Base-by-base conservation (phyloP, 1,140 invertebrate genomes). In the Ostrea denselamellosa region DNA sequence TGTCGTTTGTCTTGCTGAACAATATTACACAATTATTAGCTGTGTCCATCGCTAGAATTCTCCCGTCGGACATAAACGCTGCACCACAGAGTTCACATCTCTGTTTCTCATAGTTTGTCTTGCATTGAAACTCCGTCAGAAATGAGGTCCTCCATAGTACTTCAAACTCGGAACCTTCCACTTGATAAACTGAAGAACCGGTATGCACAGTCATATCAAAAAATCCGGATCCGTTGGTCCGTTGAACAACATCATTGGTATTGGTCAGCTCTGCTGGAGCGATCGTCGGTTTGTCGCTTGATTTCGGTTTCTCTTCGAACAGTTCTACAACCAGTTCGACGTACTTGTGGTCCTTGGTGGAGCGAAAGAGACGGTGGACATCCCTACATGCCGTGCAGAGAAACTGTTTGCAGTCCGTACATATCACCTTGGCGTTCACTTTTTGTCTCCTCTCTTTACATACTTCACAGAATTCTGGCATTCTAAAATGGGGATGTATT, bases 21-120 rank as follows among this genome's bases (percentile, higher is more conserved):
- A 77, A 77, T 10, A 77, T 77, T 25, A 77, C 10, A 4, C 68
- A 77, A 77, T 77, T 77, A 28, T 77, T 77, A 25, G 68, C 68
- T 34, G 34, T 77, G 68, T 77, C 68, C 68, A 77, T 77, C 68
- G 68, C 68, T 28, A 77, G 68, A 77, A 77, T 77, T 77, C 68
- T 25, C 12, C 68, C 68, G 14, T 77, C 68, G 2, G 68, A 77
- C 22, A 77, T 77, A 28, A 77, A 77, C 14, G 68, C 68, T 77
- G 68, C 68, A 14, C 68, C 68, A 77, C 68, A 77, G 28, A 77
- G 68, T 5, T 77, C 68, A 77, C 68, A 77, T 77, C 28, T 77
- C 25, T 77, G 68, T 28, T 77, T 77, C 68, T 77, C 68, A 77
- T 77, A 77, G 28, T 77, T 77, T 77, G 68, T 77, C 9, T 77